Conservation (phyloP, 2,888 invertebrate species). For the Linnaemya vulpina region DNA sequence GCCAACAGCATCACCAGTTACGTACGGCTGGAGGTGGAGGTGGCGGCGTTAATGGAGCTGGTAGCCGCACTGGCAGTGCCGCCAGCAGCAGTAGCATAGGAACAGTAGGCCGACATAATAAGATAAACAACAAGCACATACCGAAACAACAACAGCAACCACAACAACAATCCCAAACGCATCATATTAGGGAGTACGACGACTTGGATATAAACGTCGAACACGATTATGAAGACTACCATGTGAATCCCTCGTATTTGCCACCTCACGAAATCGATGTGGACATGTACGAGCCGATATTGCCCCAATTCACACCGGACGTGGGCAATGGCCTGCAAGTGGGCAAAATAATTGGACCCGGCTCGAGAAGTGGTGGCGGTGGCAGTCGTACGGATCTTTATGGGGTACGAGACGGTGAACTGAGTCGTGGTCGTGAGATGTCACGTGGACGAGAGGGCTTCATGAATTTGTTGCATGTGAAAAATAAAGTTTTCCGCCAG, state of each 20-base stretch:
- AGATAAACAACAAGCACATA: constrained; percentile 48
- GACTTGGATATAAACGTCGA: constrained; percentile 71
- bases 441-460: constrained; percentile 79
- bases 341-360: constrained; percentile 71
- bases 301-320: constrained; percentile 76
- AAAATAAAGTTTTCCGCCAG: constrained; percentile 80
- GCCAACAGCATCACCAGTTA: constrained; percentile 70
- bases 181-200: constrained; percentile 63
- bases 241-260: constrained; percentile 77
- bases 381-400: constrained; percentile 79
- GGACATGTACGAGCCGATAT: constrained; percentile 76
- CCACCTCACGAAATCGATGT: constrained; percentile 76
- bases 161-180: constrained; percentile 65
- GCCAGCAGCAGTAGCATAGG: constrained; percentile 25
- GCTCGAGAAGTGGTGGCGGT: constrained; percentile 76
- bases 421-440: constrained; percentile 78
- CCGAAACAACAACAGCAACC: constrained; percentile 70
- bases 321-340: constrained; percentile 52
- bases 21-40: constrained; percentile 70
- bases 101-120: constrained; percentile 59
- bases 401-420: constrained; percentile 77
- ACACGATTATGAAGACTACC: constrained; percentile 73
- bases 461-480: constrained; percentile 76
- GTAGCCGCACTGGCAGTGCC: background rate
- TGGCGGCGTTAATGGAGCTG: background rate